A percentile compares a stretch with the other conserved stretches of the same genome.
Evolutionary conservation across 2,888 invertebrate species (phyloP).

Genomic region (Epistrophe eligans): DNA sequence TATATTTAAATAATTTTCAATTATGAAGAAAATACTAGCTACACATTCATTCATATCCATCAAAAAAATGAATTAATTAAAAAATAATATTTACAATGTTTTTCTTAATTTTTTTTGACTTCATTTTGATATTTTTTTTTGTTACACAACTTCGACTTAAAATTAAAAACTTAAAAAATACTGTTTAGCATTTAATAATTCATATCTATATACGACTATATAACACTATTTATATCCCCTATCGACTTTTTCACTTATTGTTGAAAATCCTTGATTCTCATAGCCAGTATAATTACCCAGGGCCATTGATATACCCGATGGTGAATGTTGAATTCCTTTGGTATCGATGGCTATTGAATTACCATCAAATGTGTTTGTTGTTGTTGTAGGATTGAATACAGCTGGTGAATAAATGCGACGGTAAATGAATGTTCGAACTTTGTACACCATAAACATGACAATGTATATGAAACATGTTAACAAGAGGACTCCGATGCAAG

Average conservation of each 20-base stretch:
- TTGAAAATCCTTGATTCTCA: conserved; percentile 80
- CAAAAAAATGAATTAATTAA: background rate
- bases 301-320: conserved; percentile 83
- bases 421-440: conserved; percentile 80
- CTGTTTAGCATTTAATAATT: conserved; percentile 1
- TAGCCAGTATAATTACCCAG: conserved; percentile 81
- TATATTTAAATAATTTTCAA: background rate
- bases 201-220: background rate
- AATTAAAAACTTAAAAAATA: conserved; percentile 10
- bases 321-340: conserved; percentile 80
- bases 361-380: conserved; percentile 27
- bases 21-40: conserved; percentile 19
- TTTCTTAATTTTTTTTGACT: background rate
- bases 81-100: conserved; percentile 31
- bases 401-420: conserved; percentile 78
- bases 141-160: background rate
- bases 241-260: conserved; percentile 58
- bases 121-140: background rate
- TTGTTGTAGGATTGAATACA: conserved; percentile 80
- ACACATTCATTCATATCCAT: background rate
- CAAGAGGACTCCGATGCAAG: conserved; percentile 80
- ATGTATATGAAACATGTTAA: conserved; percentile 81
- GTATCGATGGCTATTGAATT: conserved; percentile 5
- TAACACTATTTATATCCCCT: background rate
- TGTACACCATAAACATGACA: conserved; percentile 81